phyloP scores from a whole-genome alignment of 2,797 vertebrate species.

The Podarcis siculus region DNA sequence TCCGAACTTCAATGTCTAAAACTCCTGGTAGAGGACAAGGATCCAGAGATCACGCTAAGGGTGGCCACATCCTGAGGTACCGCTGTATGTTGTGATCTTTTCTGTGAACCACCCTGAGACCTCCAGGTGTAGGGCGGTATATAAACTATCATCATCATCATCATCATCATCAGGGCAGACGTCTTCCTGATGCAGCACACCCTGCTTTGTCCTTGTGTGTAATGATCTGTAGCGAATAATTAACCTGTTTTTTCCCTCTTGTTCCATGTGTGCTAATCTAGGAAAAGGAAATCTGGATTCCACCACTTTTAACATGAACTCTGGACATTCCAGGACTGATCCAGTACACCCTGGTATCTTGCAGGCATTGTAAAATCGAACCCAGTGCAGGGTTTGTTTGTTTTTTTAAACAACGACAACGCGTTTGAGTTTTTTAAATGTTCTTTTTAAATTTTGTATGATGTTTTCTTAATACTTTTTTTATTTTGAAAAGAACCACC shows the following conservation, averaged over 20 bases:
- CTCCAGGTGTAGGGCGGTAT: too few relatives aligned
- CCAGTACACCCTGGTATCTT: slow-evolving; percentile 56
- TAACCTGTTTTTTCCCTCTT: slow-evolving; percentile 52
- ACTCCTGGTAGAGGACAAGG: too few relatives aligned
- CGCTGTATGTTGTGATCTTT: too few relatives aligned
- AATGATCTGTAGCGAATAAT: slow-evolving; percentile 23
- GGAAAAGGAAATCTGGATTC: slow-evolving; percentile 91
- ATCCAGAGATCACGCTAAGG: too few relatives aligned
- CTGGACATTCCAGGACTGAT: slow-evolving; percentile 68
- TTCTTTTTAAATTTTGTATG: slow-evolving; percentile 71
- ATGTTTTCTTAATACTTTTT: slow-evolving; percentile 82
- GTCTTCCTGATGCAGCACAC: background rate
- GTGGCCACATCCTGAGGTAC: too few relatives aligned
- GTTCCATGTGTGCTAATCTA: slow-evolving; percentile 62
- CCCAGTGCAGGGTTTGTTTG: slow-evolving; percentile 48
- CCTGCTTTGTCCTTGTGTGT: background rate
- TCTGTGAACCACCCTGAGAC: too few relatives aligned
- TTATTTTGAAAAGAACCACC: slow-evolving; percentile 84
- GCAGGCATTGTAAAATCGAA: slow-evolving; percentile 70
- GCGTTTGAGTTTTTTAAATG: slow-evolving; percentile 60
- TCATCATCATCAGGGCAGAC: background rate
- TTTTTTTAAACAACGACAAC: background rate
- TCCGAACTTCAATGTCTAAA: too few relatives aligned
- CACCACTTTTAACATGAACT: slow-evolving; percentile 84
- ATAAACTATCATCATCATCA: too few relatives aligned